These are phyloP conservation scores for Platygyra sinensis DNA, from an alignment of 64 coral and sea anemone species.

Conservation along the genomic window DNA sequence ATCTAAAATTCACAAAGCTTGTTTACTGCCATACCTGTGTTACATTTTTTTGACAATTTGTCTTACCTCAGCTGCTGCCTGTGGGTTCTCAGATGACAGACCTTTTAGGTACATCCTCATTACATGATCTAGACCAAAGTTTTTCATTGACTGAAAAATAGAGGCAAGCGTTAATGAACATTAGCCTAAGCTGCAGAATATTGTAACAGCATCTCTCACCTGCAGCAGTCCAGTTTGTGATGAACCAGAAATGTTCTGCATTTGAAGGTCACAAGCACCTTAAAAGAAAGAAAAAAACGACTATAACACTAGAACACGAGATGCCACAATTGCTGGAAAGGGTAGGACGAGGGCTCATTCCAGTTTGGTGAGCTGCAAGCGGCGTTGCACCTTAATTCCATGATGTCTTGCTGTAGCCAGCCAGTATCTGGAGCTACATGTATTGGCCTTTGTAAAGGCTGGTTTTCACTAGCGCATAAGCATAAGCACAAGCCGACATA, in stretches of 20 bases:
- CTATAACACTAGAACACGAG: neutral
- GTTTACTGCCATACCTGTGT: no score
- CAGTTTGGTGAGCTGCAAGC: neutral
- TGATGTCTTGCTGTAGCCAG: no score
- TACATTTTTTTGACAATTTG: neutral
- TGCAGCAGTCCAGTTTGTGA: conserved; percentile 30
- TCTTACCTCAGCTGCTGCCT: conserved; percentile 60
- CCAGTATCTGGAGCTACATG: no score
- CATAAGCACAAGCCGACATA: no score
- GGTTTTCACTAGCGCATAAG: no score
- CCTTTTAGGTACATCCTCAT: conserved; percentile 86
- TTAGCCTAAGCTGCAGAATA: neutral
- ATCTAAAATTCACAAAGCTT: no score
- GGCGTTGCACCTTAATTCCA: no score
- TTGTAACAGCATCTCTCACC: neutral
- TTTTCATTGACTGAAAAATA: conserved; percentile 80
- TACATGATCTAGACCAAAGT: conserved; percentile 92
- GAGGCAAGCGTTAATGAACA: neutral
- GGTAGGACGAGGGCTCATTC: neutral
- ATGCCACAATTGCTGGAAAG: no score
- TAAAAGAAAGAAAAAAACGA: neutral
- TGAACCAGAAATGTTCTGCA: neutral
- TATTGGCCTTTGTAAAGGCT: no score
- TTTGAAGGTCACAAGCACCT: conserved; percentile 52
- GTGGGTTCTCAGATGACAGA: conserved; percentile 50